These are phyloP conservation scores for Aurelia sp. DNA, from an alignment of 30 jellyfish, hydroid and myxozoan genomes.

Conservation along the genomic window DNA sequence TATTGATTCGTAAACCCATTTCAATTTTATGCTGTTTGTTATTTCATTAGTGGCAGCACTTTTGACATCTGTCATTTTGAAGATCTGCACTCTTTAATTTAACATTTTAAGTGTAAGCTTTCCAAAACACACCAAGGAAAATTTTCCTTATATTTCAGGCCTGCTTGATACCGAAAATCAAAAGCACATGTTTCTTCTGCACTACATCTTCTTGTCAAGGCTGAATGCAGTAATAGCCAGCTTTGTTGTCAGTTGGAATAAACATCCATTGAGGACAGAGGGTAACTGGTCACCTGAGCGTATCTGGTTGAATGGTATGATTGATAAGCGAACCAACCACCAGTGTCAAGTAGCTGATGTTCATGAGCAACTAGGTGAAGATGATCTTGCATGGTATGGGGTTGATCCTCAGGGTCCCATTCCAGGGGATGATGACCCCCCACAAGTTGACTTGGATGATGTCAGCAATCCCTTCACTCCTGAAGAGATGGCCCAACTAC, in stretches of 20 bases:
- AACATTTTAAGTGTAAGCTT: too few relatives aligned
- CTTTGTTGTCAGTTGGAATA: slow-evolving; percentile 6
- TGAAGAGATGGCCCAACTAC: neutral
- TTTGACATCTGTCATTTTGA: too few relatives aligned
- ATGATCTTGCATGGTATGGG: neutral
- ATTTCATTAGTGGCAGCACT: too few relatives aligned
- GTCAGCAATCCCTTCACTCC: neutral
- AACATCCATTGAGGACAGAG: slow-evolving; percentile 38
- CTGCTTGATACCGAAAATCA: too few relatives aligned
- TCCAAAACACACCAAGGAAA: too few relatives aligned
- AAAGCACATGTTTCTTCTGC: too few relatives aligned
- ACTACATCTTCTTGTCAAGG: too few relatives aligned
- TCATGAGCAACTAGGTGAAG: neutral
- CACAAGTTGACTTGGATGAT: slow-evolving; percentile 18
- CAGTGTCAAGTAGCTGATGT: slow-evolving; percentile 3
- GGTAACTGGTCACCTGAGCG: slow-evolving; percentile 36
- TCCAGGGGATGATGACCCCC: neutral
- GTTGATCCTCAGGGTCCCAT: neutral
- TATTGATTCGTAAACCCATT: too few relatives aligned
- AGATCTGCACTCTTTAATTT: too few relatives aligned
- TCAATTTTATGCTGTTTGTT: too few relatives aligned
- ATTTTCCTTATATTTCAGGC: too few relatives aligned
- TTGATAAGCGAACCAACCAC: neutral
- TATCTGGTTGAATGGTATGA: slow-evolving; percentile 37
- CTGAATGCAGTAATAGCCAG: neutral